Evolutionary conservation across 2,113 vertebrate genomes (phyloP).

Genomic region (Callospermophilus lateralis): DNA sequence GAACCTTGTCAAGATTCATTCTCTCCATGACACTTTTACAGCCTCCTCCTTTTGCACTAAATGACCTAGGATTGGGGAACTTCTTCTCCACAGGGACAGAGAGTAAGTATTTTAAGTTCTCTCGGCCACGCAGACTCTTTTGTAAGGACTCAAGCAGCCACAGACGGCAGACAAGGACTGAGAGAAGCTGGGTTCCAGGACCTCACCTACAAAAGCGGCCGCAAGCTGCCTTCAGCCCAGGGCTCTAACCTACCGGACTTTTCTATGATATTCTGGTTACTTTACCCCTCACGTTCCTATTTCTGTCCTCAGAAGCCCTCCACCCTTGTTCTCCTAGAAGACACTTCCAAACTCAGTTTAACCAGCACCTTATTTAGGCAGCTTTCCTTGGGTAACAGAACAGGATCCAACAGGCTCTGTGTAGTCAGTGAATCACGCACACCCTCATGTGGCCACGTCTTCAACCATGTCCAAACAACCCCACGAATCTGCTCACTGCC

Average conservation of each 20-base stretch:
- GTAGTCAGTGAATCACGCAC: not conserved
- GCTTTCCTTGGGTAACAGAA: not conserved
- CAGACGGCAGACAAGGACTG: rapidly evolving
- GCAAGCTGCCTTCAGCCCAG: not conserved
- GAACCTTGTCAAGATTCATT: not conserved
- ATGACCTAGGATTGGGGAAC: not conserved
- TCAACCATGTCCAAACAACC: not conserved
- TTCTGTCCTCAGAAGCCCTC: not conserved
- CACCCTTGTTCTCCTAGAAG: not conserved
- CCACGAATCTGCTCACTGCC: not conserved
- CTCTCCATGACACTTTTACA: not conserved
- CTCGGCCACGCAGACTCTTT: not conserved
- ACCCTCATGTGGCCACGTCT: not conserved
- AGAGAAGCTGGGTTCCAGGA: rapidly evolving
- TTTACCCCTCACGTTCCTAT: not conserved
- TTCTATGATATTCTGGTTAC: not conserved
- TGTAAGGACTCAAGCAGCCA: not conserved
- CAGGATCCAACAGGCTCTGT: not conserved
- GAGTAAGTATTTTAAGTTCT: not conserved
- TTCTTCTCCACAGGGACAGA: not conserved
- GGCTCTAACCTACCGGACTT: too few species aligned
- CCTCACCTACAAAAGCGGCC: not conserved
- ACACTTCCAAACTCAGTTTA: not conserved
- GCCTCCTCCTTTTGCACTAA: not conserved
- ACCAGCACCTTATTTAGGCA: not conserved